Base-by-base conservation (phyloP, 1,140 invertebrate genomes). In the Cydia strobilella region DNA sequence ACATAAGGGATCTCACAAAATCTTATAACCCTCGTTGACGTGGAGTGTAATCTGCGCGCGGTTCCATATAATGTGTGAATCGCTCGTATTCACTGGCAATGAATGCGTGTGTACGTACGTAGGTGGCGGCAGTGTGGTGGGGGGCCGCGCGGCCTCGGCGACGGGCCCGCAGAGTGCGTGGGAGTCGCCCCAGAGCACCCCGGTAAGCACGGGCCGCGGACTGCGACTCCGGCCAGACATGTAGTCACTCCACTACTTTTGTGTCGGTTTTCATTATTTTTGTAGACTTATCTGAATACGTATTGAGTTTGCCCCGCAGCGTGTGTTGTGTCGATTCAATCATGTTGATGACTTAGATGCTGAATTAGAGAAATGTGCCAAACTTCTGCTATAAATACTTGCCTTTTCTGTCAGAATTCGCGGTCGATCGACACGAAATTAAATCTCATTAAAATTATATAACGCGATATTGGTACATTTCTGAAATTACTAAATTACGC, bases 271-370 rank as follows among this genome's bases (percentile, higher is more conserved):
- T 84, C 84, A 90, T 92, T 90, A 84, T 86, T 89, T 86, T 89
- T 83, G 88, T 91, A 91, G 88, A 89, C 76, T 80, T 87, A 86
- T 78, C 76, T 88, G 84, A 88, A 86, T 87, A 83, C 85, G 86
- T 89, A 89, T 83, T 88, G 81, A 90, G 88, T 92, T 88, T 92
- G 87, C 88, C 89, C 87, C 89, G 87, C 89, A 91, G 89, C 90
- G 90, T 91, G 90, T 92, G 86, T 90, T 91, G 87, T 88, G 77
- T 87, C 87, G 81, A 89, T 42, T 75, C 48, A 35, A 63, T 86
- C 85, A 87, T 88, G 81, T 86, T 86, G 82, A 89, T 84, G 27
- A 77, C 79, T 85, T 90, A 92, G 89, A 87, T 79, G 87, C 90
- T 86, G 87, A 86, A 83, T 82, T 79, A 82, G 76, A 81, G 89